phyloP scores from a whole-genome alignment of 2,113 vertebrate species.

The Mesoclemmys tuberculata region DNA sequence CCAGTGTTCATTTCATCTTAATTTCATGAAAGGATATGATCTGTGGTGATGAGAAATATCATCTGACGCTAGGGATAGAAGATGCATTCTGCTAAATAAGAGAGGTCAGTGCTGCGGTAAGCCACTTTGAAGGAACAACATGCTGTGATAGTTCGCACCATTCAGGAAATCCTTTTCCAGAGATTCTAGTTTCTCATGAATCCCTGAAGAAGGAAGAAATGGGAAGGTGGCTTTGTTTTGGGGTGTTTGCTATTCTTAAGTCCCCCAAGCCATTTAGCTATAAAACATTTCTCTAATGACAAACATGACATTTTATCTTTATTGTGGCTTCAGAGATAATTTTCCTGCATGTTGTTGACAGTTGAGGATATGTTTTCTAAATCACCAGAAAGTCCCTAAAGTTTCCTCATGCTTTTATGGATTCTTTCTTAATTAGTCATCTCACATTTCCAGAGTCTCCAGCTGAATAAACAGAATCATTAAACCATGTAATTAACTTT shows the following conservation, averaged over 20 bases:
- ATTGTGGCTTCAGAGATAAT: background rate
- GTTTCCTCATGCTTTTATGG: background rate
- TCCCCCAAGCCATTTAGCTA: background rate
- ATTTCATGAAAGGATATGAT: background rate
- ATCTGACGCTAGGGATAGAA: background rate
- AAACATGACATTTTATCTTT: background rate
- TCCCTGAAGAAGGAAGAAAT: background rate
- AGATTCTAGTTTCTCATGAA: background rate
- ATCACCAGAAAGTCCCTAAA: background rate
- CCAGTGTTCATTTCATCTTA: background rate
- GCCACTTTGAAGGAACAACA: rapidly evolving
- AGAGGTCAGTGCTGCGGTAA: background rate
- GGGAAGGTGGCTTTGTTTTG: background rate
- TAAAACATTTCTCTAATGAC: background rate
- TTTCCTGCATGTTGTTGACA: background rate
- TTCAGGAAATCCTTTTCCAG: background rate
- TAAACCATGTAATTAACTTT: background rate
- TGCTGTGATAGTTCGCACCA: background rate
- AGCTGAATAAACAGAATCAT: background rate
- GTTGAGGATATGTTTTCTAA: background rate
- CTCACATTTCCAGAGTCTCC: background rate
- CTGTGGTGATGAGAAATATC: background rate
- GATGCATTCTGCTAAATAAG: background rate
- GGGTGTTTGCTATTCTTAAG: background rate
- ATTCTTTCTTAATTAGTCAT: background rate